Base-by-base conservation (phyloP, 2,113 vertebrate species). In the Paraplagusia blochii region DNA sequence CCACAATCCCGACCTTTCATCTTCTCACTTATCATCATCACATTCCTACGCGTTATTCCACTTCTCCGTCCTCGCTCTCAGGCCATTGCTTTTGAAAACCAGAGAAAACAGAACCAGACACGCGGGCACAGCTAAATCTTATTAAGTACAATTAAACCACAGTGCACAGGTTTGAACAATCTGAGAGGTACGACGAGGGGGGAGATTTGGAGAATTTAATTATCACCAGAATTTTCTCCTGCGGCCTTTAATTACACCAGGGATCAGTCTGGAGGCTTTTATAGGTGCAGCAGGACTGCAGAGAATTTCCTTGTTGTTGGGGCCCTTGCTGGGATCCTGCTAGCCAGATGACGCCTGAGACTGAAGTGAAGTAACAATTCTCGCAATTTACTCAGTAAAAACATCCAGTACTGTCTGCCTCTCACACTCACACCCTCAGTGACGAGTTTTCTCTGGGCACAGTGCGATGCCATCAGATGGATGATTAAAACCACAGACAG, bases 1-100 rank as follows among this genome's bases (percentile, higher is more conserved):
- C 77, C 78, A 76, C 74, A 69, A 79, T 72, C 49, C 15, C 57
- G 55, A 84, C 85, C 83, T 88, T 81, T 87, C 68, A 80, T 81
- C 72, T 69, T 19, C 63, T 60, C 59, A 53, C 61, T 55, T 72
- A 57, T 77, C 66, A 66, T 74, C 73, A 76, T 64, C 58, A 1
- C 17, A 70, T 73, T 82, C 79, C 80, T 72, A 85, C 82, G 70
- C 84, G 81, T 81, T 76, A 81, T 77, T 79, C 60, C 69, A 73
- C 81, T 59, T 39, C 51, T 63, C 46, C 39, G 33, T 47, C 54
- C 74, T 60, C 57, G 29, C 1, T 64, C 59, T 66, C 46, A 19
- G 5, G 29, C 43, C 14, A 38, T 62, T 43, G 53, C 66, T 64
- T 39, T 46, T 12, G 60, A 29, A 40, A 59, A 63, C 14, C 12